Percentiles rank a stretch among this genome's conserved stretches.
Evolutionary conservation across 1,140 invertebrate species (phyloP).

Genomic region (Drosophila seguyi): DNA sequence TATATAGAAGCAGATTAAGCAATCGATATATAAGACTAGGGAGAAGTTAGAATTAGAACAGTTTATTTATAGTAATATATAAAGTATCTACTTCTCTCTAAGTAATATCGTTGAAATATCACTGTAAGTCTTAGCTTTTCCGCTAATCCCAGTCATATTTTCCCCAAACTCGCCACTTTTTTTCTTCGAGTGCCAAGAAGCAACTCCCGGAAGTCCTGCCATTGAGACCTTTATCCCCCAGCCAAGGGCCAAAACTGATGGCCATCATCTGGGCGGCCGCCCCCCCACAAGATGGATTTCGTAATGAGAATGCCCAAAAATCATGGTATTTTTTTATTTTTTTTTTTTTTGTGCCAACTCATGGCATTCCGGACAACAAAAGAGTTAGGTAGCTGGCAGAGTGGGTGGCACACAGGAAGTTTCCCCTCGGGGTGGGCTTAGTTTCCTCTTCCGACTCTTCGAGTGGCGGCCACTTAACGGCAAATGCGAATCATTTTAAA

Average conservation of each 20-base stretch:
- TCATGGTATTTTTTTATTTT: slow-evolving; percentile 39
- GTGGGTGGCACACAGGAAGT: too few relatives aligned
- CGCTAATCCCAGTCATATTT: too few relatives aligned
- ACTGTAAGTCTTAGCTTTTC: too few relatives aligned
- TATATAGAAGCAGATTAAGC: neutral
- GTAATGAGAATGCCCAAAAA: slow-evolving; percentile 59
- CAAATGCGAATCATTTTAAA: slow-evolving; percentile 81
- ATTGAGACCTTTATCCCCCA: slow-evolving; percentile 31
- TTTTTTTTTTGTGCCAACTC: slow-evolving; percentile 51
- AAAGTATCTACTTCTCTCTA: too few relatives aligned
- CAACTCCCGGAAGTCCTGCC: slow-evolving; percentile 3
- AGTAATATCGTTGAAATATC: too few relatives aligned
- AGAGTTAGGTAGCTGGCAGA: neutral
- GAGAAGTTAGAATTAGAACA: neutral
- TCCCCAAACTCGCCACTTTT: too few relatives aligned
- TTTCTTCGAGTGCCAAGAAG: neutral
- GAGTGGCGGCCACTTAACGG: slow-evolving; percentile 70
- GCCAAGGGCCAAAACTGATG: slow-evolving; percentile 32
- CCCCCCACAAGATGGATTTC: slow-evolving; percentile 35
- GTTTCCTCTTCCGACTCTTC: slow-evolving; percentile 31
- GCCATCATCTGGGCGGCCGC: slow-evolving; percentile 52
- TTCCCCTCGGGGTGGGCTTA: slow-evolving; percentile 15
- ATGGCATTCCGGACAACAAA: slow-evolving; percentile 25
- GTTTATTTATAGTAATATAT: too few relatives aligned
- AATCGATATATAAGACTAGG: neutral